Evolutionary conservation across 1,140 invertebrate genomes (phyloP), one percentile per base, ranked within the genome.

Genomic region (Parasteatoda tepidariorum): DNA sequence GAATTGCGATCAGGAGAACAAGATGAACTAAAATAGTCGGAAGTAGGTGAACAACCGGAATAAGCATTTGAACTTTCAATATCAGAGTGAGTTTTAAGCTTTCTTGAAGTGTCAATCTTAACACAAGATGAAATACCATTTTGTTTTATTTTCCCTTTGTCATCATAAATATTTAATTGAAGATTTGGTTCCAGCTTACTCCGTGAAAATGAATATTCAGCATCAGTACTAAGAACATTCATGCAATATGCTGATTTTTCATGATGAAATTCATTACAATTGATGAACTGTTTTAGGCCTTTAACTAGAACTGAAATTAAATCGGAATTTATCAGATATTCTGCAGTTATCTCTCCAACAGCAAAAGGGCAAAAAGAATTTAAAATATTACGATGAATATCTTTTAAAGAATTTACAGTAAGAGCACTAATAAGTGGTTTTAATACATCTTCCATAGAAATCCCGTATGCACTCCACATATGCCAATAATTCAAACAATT

Each of bases 321-420:
- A 30, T 64, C 67, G 48, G 48, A n/a, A 9, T 83, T 30, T 34
- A 64, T 38, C 7, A 83, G 33, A 18, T 31, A n/a, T 41, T 73
- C 38, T 18, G 68, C n/a, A 30, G 33, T 26, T 34, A 7, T 24
- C 22, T 54, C 9, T n/a, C 66, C 61, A 67, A 55, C 64, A 74
- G 28, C 41, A 26, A 74, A 38, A n/a, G 70, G 54, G 30, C 55
- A n/a, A 24, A 83, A 30, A 9, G 81, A 70, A 34, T 26, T n/a
- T 26, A 82, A 26, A 26, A 83, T 67, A 6, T 62, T 38, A 26
- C 15, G 13, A 59, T 83, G 81, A 57, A 83, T 74, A 66, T 66
- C 59, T 73, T 83, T 31, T 26, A 59, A 62, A 2, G 11, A n/a
- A n/a, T 22, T 55, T 11, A 15, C 4, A 22, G 22, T 22, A 28